These are phyloP conservation scores for Crotalus helleri DNA, from an alignment of 2,113 vertebrate genomes.

Conservation along the genomic window DNA sequence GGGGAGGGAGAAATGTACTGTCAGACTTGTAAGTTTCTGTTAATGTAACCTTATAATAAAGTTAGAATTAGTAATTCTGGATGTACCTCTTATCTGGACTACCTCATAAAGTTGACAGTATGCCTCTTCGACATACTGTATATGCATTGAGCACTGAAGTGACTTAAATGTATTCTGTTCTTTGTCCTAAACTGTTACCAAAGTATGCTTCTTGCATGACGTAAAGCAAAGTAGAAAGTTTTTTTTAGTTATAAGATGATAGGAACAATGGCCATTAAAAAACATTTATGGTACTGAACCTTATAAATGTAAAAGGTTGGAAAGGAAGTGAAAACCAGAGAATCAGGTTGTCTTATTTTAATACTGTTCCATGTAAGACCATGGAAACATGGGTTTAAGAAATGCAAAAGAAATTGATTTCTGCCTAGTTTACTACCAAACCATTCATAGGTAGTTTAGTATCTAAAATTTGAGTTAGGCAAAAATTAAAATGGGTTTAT, in stretches of 20 bases:
- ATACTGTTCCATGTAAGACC: neutral
- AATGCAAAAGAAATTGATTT: neutral
- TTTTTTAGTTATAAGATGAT: neutral
- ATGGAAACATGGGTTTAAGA: neutral
- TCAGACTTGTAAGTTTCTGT: neutral
- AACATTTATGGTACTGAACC: neutral
- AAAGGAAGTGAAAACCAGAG: neutral
- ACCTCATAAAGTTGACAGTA: neutral
- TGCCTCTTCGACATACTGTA: neutral
- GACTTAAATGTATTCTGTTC: neutral
- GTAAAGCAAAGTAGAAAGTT: neutral
- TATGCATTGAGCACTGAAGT: neutral
- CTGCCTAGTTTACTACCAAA: neutral
- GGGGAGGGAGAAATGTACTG: neutral
- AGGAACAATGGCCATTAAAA: neutral
- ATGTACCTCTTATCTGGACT: neutral
- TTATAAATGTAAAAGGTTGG: neutral
- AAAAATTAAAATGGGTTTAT: neutral
- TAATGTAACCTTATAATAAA: neutral
- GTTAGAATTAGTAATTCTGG: neutral
- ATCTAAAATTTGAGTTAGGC: neutral
- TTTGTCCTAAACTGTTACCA: neutral
- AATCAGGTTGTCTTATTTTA: neutral
- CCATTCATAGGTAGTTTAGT: neutral
- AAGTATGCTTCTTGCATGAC: neutral